Base-by-base conservation (phyloP, 2,113 vertebrate genomes). In the Apistogramma diplotaenia region DNA sequence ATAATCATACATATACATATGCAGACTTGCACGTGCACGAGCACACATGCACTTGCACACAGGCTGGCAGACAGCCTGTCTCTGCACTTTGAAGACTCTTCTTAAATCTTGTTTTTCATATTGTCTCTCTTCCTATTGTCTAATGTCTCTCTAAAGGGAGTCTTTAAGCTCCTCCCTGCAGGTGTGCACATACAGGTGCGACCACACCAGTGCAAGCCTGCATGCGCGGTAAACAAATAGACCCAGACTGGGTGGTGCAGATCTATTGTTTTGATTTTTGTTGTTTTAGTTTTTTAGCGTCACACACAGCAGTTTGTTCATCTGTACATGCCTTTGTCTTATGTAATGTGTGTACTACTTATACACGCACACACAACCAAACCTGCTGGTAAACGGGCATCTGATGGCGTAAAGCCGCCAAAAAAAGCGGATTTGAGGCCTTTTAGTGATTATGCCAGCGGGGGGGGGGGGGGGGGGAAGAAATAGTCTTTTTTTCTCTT, bases 151-250 rank as follows among this genome's bases (percentile, higher is more conserved):
- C 8, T 37, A n/a, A 13, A 21, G 11, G 23, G 12, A n/a, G 19
- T 29, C 15, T 13, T 59, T 46, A 67, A 55, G 81, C 82, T 73
- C 84, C 85, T 65, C 88, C 83, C 71, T 3, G 58, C 19, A 83
- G 87, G 82, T 83, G 81, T 67, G 55, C 58, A 55, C 67, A 59
- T 27, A 53, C 81, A 87, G 76, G 81, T 89, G 79, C 55, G 73
- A 55, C 72, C 67, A 19, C 6, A 5, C 13, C 8, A 43, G 3
- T 62, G 76, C 9, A 2, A 51, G 74, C 53, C 21, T 13, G 12
- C 43, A 23, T 27, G 37, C 74, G 29, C 3, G 10, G 70, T 61
- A 12, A 58, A 81, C 57, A 33, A 78, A 58, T 18, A 33, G 31
- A 40, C 4, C 0, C 1, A 23, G 13, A 46, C 76, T 46, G 78